phyloP scores from a whole-genome alignment of 2,113 vertebrate species.

The Chloroceryle aenea region DNA sequence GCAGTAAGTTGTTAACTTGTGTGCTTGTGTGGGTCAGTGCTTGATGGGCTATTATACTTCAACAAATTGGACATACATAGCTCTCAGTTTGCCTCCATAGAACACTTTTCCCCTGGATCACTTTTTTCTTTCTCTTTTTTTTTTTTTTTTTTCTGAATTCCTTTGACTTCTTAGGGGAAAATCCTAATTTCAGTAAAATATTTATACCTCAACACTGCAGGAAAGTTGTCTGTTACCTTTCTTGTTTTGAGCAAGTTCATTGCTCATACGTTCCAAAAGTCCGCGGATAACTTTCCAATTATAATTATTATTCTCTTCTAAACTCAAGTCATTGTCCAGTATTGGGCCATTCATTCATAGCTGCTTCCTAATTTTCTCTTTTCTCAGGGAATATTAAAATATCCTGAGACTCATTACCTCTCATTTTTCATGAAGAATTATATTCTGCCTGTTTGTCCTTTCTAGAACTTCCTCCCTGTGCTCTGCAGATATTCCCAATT shows the following conservation, averaged over 20 bases:
- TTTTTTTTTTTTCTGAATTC: background rate
- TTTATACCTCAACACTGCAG: background rate
- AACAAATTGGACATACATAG: background rate
- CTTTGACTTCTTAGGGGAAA: background rate
- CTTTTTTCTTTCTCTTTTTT: background rate
- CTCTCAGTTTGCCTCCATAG: background rate
- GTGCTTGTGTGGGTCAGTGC: background rate
- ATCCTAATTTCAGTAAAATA: background rate
- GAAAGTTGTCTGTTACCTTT: background rate
- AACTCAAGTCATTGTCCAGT: background rate
- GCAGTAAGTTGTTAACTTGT: background rate
- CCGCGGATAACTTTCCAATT: background rate
- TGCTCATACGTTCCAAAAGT: background rate
- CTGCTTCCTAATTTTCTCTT: background rate
- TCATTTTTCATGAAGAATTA: background rate
- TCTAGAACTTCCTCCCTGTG: background rate
- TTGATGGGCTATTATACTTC: background rate
- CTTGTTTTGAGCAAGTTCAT: background rate
- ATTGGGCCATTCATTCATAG: background rate
- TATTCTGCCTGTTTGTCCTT: conserved; percentile 14
- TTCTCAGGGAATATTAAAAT: background rate
- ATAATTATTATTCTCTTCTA: background rate
- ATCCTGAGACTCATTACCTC: background rate
- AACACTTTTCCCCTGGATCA: background rate
- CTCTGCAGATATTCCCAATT: conserved; percentile 1